Evolutionary conservation across 2,888 invertebrate genomes (phyloP).

Genomic region (Neocrepidodera transversa): DNA sequence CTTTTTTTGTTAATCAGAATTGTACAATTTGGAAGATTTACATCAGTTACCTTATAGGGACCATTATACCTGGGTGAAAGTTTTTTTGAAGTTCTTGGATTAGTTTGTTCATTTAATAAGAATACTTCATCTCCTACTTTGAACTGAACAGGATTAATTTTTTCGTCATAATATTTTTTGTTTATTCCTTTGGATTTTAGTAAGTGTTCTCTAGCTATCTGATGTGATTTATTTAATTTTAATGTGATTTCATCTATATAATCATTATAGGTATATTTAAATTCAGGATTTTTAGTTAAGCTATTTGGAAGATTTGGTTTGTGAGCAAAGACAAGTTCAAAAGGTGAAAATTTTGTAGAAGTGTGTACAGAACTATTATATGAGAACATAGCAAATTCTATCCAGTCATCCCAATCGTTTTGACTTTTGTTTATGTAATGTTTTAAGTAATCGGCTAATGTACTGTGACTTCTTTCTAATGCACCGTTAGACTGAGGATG

Average conservation of each 20-base stretch:
- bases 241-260: conserved; percentile 37
- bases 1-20: neutral
- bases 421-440: conserved; percentile 44
- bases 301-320: conserved; percentile 22
- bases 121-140: conserved; percentile 30
- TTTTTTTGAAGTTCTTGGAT: conserved; percentile 31
- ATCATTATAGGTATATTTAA: conserved; percentile 45
- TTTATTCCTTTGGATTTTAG: conserved; percentile 31
- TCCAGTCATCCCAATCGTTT: conserved; percentile 46
- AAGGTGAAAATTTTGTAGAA: conserved; percentile 23
- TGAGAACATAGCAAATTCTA: no score
- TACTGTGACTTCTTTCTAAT: conserved; percentile 39
- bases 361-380: conserved; percentile 4
- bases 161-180: conserved; percentile 44
- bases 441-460: conserved; percentile 30
- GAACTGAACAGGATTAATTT: conserved; percentile 22
- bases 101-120: conserved; percentile 23
- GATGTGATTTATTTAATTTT: conserved; percentile 39
- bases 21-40: conserved; percentile 22
- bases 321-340: conserved; percentile 19
- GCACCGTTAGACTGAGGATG: conserved; percentile 39
- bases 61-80: conserved; percentile 30
- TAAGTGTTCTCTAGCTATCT: conserved; percentile 37
- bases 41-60: conserved; percentile 28
- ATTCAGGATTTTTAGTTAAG: conserved; percentile 36